A percentile compares a stretch with the other conserved stretches of the same genome.
phyloP scores from a whole-genome alignment of 2,888 invertebrate genomes.

The Dryadula phaetusa region DNA sequence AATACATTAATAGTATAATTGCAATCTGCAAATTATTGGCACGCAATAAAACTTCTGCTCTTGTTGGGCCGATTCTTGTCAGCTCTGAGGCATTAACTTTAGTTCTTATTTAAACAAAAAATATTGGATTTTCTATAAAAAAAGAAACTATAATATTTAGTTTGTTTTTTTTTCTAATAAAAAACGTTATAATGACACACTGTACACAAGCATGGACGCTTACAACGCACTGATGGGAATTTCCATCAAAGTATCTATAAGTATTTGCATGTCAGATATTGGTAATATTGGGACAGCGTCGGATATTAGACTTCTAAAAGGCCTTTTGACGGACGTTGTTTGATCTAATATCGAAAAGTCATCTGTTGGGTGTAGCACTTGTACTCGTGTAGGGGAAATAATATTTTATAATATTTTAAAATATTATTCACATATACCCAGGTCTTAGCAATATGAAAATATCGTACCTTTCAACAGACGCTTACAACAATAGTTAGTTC shows the following conservation, averaged over 20 bases:
- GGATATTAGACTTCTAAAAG: constrained; percentile 42
- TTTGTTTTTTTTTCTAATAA: too few relatives aligned
- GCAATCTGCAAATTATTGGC: too few relatives aligned
- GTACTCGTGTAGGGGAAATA: not conserved
- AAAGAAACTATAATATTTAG: not conserved
- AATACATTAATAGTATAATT: too few relatives aligned
- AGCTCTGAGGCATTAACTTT: too few relatives aligned
- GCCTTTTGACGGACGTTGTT: constrained; percentile 40
- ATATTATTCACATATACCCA: not conserved
- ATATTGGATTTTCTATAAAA: too few relatives aligned
- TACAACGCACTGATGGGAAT: constrained; percentile 24
- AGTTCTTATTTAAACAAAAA: too few relatives aligned
- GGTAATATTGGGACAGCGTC: constrained; percentile 34
- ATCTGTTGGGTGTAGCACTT: not conserved
- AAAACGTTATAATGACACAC: not conserved
- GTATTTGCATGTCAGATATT: constrained; percentile 37
- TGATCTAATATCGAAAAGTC: constrained; percentile 39
- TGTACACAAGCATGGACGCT: not conserved
- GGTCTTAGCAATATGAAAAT: not conserved
- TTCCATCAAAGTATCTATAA: constrained; percentile 38
- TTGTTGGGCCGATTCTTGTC: too few relatives aligned
- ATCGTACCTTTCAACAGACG: too few relatives aligned
- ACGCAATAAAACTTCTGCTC: too few relatives aligned
- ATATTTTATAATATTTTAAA: not conserved
- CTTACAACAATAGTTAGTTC: too few relatives aligned